Percentiles rank a stretch among this genome's conserved stretches.
phyloP scores from a whole-genome alignment of 1,140 invertebrate genomes.

The Lordiphosa clarofinis region DNA sequence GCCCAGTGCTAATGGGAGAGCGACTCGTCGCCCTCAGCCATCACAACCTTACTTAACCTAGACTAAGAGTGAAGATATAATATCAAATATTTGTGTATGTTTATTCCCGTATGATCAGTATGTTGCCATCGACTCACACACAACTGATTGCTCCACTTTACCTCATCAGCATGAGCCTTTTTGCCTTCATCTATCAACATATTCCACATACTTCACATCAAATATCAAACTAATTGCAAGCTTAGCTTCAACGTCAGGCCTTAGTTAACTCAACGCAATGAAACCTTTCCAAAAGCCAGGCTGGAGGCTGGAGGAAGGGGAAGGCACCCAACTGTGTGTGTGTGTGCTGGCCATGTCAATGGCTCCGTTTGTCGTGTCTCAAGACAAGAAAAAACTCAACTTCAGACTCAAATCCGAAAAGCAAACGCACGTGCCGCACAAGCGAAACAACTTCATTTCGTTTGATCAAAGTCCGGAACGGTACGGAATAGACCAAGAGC shows the following conservation, averaged over 20 bases:
- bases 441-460: constrained; percentile 72
- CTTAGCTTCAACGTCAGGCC: constrained; percentile 43
- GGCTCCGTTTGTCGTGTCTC: constrained; percentile 43
- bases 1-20: too few species aligned
- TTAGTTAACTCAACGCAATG: constrained; percentile 40
- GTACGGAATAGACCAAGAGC: constrained; percentile 5
- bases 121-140: too few species aligned
- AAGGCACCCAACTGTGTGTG: constrained; percentile 49
- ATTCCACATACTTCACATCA: constrained; percentile 43
- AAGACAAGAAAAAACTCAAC: constrained; percentile 41
- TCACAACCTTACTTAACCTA: too few species aligned
- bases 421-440: constrained; percentile 76
- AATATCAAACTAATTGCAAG: constrained; percentile 50
- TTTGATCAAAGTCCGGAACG: constrained; percentile 43
- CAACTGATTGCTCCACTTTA: constrained; percentile 24
- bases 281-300: constrained; percentile 36
- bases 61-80: too few species aligned
- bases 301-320: neutral
- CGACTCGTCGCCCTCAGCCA: too few species aligned
- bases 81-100: too few species aligned
- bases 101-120: too few species aligned
- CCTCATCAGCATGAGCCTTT: constrained; percentile 14
- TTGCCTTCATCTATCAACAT: constrained; percentile 40
- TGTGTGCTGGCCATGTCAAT: constrained; percentile 51
- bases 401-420: constrained; percentile 44